phyloP scores from a whole-genome alignment of 2,797 vertebrate species.

The Eulemur coronatus region DNA sequence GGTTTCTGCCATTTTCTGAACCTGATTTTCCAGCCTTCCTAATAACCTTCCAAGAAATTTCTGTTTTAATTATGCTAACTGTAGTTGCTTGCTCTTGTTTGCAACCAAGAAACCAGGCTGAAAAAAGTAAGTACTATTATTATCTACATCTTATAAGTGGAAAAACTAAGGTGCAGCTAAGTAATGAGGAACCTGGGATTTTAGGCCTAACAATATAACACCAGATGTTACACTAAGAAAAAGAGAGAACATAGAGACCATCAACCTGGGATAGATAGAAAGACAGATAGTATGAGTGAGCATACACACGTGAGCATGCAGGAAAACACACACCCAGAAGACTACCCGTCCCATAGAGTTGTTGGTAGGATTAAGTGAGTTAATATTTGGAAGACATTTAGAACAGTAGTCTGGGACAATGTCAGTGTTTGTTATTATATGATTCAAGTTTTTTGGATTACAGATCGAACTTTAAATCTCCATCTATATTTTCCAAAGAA shows the following conservation, averaged over 20 bases:
- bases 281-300: not conserved
- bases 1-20: not conserved
- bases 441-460: not conserved
- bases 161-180: not conserved
- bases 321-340: not conserved
- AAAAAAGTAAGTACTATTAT: not conserved
- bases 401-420: not conserved
- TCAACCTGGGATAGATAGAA: not conserved
- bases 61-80: not conserved
- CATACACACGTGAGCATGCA: not conserved
- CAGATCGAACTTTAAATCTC: not conserved
- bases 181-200: not conserved
- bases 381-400: not conserved
- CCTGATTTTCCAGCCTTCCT: not conserved
- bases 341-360: not conserved
- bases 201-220: not conserved
- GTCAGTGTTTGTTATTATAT: not conserved
- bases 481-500: not conserved
- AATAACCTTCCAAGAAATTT: not conserved
- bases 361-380: not conserved
- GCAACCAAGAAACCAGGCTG: conserved; percentile 16
- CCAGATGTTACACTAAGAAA: not conserved
- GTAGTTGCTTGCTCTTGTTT: not conserved
- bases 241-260: not conserved
- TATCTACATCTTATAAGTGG: not conserved